Conservation (phyloP, 1,140 invertebrate species). For the Conus ventricosus region DNA sequence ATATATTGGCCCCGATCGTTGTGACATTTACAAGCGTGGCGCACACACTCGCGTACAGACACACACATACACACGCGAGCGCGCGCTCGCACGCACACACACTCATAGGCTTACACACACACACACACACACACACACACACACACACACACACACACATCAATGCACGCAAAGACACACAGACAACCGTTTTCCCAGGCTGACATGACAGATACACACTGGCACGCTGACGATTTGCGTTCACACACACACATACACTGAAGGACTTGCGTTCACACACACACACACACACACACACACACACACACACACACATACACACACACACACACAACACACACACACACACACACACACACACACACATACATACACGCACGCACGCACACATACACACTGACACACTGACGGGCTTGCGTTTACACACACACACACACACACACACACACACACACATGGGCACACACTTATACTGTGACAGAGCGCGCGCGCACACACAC, state of each 20-base stretch:
- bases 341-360: constrained; percentile 10
- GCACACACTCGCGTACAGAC: too few species aligned
- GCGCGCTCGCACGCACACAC: too few species aligned
- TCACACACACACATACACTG: not conserved
- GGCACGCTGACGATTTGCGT: not conserved
- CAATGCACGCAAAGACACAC: not conserved
- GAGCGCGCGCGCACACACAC: not conserved
- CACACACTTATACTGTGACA: not conserved
- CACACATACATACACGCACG: not conserved
- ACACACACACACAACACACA: not conserved
- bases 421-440: not conserved
- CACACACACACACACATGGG: too few species aligned
- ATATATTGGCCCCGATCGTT: not conserved
- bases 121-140: constrained; percentile 4
- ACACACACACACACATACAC: not conserved
- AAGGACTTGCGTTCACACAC: too few species aligned
- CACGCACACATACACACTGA: not conserved
- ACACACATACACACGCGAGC: too few species aligned
- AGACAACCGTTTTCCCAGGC: not conserved
- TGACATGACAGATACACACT: not conserved
- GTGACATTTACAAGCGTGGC: too few species aligned
- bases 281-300: not conserved
- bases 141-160: not conserved
- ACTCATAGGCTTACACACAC: too few species aligned
- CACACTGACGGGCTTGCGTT: not conserved